These are phyloP conservation scores for Lemur catta DNA, from an alignment of 2,797 vertebrate genomes.

Conservation along the genomic window DNA sequence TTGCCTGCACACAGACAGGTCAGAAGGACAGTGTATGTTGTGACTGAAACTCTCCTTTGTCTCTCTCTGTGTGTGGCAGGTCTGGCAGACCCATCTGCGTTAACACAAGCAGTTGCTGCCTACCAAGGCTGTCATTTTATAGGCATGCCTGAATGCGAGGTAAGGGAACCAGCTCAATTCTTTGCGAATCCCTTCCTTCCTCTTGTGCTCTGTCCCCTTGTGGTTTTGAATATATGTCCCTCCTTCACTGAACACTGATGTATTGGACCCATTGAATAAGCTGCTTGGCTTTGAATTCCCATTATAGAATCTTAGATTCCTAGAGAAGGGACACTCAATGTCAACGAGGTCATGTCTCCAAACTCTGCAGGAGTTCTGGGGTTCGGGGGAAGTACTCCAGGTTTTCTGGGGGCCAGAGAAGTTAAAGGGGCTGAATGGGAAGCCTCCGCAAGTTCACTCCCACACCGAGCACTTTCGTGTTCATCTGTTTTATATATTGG, in stretches of 20 bases:
- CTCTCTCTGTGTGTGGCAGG: slow-evolving; percentile 82
- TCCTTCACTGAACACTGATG: neutral
- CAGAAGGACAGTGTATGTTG: neutral
- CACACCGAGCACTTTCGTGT: neutral
- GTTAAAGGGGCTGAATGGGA: neutral
- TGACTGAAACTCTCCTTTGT: neutral
- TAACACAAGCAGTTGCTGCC: slow-evolving; percentile 94
- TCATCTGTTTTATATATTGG: neutral
- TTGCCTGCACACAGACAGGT: neutral
- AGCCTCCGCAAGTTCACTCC: neutral
- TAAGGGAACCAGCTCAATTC: slow-evolving; percentile 71
- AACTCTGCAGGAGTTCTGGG: neutral
- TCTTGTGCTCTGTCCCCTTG: neutral
- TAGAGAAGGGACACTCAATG: neutral
- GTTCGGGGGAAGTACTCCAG: neutral
- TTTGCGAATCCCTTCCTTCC: neutral
- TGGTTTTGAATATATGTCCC: neutral
- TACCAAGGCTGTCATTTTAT: slow-evolving; percentile 98
- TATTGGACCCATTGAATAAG: neutral
- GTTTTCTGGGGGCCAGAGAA: neutral
- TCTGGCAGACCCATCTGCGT: slow-evolving; percentile 93
- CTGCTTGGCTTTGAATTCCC: neutral
- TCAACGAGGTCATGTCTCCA: neutral
- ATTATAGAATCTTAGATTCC: neutral
- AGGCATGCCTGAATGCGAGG: slow-evolving; percentile 99